Conservation (phyloP, 2,888 invertebrate genomes). For the Blastobasis lacticolella region DNA sequence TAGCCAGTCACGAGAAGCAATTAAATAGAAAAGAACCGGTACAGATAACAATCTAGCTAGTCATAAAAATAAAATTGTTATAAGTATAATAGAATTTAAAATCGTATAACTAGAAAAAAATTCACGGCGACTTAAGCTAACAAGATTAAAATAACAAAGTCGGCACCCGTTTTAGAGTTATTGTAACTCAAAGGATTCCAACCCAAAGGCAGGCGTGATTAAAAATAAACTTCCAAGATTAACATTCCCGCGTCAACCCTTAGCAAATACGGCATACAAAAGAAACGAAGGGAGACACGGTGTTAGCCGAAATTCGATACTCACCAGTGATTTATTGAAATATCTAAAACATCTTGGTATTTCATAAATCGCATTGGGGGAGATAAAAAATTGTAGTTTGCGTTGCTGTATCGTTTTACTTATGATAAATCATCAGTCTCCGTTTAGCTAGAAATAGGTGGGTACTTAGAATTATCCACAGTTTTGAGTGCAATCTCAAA, state of each 20-base stretch:
- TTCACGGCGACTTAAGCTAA: neutral
- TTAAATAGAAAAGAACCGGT: too few species aligned
- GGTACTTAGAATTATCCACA: too few species aligned
- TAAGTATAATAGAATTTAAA: too few species aligned
- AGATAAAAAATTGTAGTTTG: constrained; percentile 55
- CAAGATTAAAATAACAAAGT: neutral
- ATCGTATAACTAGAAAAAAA: too few species aligned
- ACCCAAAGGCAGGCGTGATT: constrained; percentile 28
- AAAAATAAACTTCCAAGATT: constrained; percentile 48
- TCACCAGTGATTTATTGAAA: constrained; percentile 68
- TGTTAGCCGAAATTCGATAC: constrained; percentile 63
- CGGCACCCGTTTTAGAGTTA: too few species aligned
- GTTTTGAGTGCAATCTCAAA: too few species aligned
- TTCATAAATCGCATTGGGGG: constrained; percentile 59
- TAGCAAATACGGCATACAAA: constrained; percentile 34
- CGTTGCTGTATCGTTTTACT: constrained; percentile 50
- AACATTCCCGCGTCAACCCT: constrained; percentile 50
- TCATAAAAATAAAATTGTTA: too few species aligned
- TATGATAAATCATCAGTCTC: constrained; percentile 62
- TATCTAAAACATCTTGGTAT: constrained; percentile 60
- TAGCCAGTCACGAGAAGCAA: too few species aligned
- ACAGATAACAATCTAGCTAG: too few species aligned
- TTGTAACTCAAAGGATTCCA: too few species aligned
- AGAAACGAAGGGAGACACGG: constrained; percentile 43
- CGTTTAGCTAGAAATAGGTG: constrained; percentile 5